Base-by-base conservation (phyloP, 2,797 vertebrate genomes). In the Vespertilio murinus region DNA sequence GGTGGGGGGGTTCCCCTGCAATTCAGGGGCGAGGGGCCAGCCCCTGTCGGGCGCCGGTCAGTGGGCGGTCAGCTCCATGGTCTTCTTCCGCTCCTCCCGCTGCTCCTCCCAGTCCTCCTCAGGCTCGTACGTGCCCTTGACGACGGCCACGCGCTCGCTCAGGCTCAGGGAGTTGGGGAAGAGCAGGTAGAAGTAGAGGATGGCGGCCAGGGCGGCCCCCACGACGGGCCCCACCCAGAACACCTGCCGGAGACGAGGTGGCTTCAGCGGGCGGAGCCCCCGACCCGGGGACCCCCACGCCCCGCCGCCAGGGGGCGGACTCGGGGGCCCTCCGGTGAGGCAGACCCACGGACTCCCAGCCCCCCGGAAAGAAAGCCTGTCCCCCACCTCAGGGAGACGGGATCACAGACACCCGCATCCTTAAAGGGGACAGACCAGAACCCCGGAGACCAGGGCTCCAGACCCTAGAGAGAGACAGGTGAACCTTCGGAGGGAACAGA, bases 191-290 rank as follows among this genome's bases (percentile, higher is more conserved):
- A 98, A 98, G 95, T 98, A 98, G 67, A 98, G 97, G 83, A 98
- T 70, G 30, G 98, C 97, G 0, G 98, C 98, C 77, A 98, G 52
- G 81, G 97, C 82, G 6, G 98, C 98, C 6, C 98, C 98, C 0
- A 98, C 73, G 28, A 98, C 98, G 93, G 98, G 98, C 8, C 98
- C 98, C 25, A 98, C 98, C 98, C 98, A 98, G 97, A 98, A 98
- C 42, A 98, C 98, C 98, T 98, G 84, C 80, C 3, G 59, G 93
- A 96, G 94, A 93, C 11, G 84, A 30, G 1, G 64, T n/a, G 20
- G 33, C 2, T 5, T 38, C 16, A 6, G 47, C 30, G 38, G 6
- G 45, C 47, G 30, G 87, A 88, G 85, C 47, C 49, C 38, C 52
- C 8, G 65, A 33, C 47, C 52, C n/a, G 18, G 10, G 69, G 59